These are phyloP conservation scores for Illadopsis cleaveri DNA, from an alignment of 2,113 vertebrate species.

Conservation along the genomic window DNA sequence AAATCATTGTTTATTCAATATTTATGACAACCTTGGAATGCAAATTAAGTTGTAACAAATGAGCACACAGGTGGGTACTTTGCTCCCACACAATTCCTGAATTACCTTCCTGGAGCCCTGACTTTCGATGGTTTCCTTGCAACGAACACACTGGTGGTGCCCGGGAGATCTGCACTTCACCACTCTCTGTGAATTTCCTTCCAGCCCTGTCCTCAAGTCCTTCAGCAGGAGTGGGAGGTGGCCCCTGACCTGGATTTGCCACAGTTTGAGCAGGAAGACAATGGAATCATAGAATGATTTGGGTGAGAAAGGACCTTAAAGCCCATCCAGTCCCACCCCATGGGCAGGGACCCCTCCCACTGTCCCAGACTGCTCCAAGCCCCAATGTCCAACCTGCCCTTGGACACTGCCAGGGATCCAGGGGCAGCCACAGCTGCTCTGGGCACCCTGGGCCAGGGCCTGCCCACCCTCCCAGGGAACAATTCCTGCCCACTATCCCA, in stretches of 20 bases:
- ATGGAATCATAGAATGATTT: not conserved
- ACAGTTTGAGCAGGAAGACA: not conserved
- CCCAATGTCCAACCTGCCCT: not conserved
- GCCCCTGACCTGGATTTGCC: not conserved
- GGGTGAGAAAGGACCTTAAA: not conserved
- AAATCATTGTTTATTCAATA: not conserved
- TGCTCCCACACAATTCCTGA: not conserved
- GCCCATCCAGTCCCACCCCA: fast-evolving
- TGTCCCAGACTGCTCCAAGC: not conserved
- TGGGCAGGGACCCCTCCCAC: not conserved
- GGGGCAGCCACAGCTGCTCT: not conserved
- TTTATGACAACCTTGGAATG: not conserved
- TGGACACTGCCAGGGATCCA: not conserved
- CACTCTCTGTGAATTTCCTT: not conserved
- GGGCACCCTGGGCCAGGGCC: not conserved
- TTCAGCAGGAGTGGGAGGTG: not conserved
- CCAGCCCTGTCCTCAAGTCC: not conserved
- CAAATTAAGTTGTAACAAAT: not conserved
- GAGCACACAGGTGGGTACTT: not conserved
- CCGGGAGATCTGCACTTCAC: not conserved
- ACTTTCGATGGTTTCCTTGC: not conserved
- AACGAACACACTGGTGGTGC: not conserved
- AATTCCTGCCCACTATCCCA: not conserved
- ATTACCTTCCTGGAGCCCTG: not conserved
- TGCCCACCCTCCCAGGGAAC: not conserved